Evolutionary conservation across 2,113 vertebrate species (phyloP).

Genomic region (Sorex araneus): DNA sequence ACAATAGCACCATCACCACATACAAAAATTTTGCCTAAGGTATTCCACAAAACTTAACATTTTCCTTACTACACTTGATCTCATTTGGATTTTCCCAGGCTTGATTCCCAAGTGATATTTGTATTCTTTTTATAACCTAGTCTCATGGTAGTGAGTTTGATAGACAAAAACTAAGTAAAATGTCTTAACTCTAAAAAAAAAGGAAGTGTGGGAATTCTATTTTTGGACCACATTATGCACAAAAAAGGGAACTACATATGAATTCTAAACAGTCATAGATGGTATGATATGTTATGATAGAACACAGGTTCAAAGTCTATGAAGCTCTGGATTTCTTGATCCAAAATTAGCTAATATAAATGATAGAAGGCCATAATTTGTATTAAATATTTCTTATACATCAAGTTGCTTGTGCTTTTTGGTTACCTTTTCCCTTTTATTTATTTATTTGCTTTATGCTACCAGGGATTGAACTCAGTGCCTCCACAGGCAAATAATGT

Average conservation of each 20-base stretch:
- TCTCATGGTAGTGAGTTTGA: background rate
- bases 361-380: background rate
- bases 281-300: background rate
- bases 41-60: background rate
- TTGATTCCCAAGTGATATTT: background rate
- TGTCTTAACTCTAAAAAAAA: background rate
- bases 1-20: background rate
- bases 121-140: background rate
- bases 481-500: too few relatives aligned
- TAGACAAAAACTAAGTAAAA: background rate
- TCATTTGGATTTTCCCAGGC: background rate
- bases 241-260: background rate
- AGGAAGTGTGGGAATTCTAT: background rate
- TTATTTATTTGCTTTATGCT: too few relatives aligned
- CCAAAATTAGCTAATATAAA: constrained; percentile 51
- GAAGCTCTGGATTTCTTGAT: constrained; percentile 8
- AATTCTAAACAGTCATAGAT: background rate
- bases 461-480: too few relatives aligned
- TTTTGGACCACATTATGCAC: background rate
- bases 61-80: background rate
- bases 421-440: too few relatives aligned
- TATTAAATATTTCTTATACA: background rate
- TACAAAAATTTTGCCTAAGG: background rate
- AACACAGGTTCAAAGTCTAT: constrained; percentile 18
- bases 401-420: too few relatives aligned